Conservation (phyloP, 2,888 invertebrate genomes). For the Apamea crenata region DNA sequence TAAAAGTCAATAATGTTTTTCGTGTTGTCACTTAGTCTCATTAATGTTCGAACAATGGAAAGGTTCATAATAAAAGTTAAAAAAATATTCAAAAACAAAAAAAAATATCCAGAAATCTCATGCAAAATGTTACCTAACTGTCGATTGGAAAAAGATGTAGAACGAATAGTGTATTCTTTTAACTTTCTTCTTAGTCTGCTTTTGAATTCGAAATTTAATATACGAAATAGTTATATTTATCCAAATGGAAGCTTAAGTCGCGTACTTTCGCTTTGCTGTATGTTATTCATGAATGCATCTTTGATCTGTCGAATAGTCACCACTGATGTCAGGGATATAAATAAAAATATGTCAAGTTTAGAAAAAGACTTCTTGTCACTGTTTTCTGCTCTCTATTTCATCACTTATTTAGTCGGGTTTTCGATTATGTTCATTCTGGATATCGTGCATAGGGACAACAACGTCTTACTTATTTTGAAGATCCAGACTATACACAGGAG, state of each 20-base stretch:
- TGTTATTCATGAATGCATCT: slow-evolving; percentile 2
- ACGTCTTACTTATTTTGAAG: slow-evolving; percentile 26
- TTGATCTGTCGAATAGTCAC: background rate
- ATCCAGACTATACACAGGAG: slow-evolving; percentile 24
- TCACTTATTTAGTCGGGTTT: background rate
- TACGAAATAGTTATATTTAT: slow-evolving; percentile 11
- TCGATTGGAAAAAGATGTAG: background rate
- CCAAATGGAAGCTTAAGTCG: slow-evolving; percentile 16
- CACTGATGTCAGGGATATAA: background rate
- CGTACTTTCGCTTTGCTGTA: slow-evolving; percentile 3
- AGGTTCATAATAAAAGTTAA: background rate
- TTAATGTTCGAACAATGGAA: background rate
- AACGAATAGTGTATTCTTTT: background rate
- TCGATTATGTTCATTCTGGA: slow-evolving; percentile 16
- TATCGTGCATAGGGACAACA: slow-evolving; percentile 16
- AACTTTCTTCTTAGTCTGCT: background rate
- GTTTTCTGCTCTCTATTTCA: background rate
- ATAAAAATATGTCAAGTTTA: slow-evolving; percentile 8
- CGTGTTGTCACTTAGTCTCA: background rate
- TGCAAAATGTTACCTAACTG: background rate
- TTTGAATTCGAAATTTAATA: background rate
- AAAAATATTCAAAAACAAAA: background rate
- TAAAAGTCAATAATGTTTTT: background rate
- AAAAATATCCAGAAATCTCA: background rate
- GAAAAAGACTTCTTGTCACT: slow-evolving; percentile 1